Base-by-base conservation (phyloP, 1,140 invertebrate genomes). In the Andrena cerasifolii region DNA sequence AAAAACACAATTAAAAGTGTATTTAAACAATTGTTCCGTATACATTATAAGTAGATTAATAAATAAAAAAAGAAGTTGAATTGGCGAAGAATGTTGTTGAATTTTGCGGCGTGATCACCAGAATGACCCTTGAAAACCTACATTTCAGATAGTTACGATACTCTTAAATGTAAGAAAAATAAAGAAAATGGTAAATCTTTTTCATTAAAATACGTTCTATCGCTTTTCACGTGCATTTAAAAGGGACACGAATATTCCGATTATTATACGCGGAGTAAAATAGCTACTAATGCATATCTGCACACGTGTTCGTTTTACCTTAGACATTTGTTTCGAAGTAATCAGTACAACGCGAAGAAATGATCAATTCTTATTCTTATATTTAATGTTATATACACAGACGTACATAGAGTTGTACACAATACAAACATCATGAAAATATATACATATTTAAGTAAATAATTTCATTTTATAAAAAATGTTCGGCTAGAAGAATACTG, bases 371-470 rank as follows among this genome's bases (percentile, higher is more conserved):
- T 62, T 63, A 33, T 78, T 26, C 51, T 76, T 83, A 58, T 78
- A 79, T 73, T 78, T 74, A 81, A 65, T 72, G 49, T 73, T 78
- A 79, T 85, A 82, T 79, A 77, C 70, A 79, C 36, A 70, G 40
- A 74, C 62, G 26, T 78, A 72, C 47, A 62, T 31, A 53, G 5
- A 68, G 36, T 61, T 70, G 56, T 77, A 59, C 61, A 77, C 24
- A 76, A 40, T 76, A 61, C 21, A 82, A 79, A 78, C 61, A 61
- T 62, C 58, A 53, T 70, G 66, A 70, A 43, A 74, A 26, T 79
- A 70, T 54, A 67, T 70, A 56, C 61, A 78, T 66, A n/a, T n/a
- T n/a, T n/a, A n/a, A n/a, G 51, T 21, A 80, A 58, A 28, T 21
- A 79, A 43, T 53, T 67, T 66, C n/a, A n/a, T n/a, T 72, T 24